A percentile compares a stretch with the other conserved stretches of the same genome.
phyloP scores from a whole-genome alignment of 2,113 vertebrate species.

The Melospiza melodia region DNA sequence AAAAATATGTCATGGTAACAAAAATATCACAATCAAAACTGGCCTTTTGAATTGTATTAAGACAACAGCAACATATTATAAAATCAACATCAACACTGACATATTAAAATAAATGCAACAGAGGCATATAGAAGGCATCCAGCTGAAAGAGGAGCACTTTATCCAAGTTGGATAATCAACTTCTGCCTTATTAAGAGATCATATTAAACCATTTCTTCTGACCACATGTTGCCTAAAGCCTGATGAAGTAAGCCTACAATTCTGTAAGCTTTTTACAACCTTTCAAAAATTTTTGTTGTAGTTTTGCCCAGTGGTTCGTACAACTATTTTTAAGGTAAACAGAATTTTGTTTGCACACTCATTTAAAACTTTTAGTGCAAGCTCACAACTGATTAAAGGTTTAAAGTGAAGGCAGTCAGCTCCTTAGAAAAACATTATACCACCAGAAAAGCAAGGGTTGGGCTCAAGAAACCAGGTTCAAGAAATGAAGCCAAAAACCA shows the following conservation, averaged over 20 bases:
- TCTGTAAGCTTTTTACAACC: fast-evolving
- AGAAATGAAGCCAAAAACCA: neutral
- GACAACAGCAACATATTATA: neutral
- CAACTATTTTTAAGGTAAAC: neutral
- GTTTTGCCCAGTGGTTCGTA: neutral
- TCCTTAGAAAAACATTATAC: neutral
- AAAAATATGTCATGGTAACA: neutral
- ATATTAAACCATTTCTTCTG: neutral
- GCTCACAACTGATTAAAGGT: neutral
- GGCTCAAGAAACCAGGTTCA: neutral
- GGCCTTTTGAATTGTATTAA: neutral
- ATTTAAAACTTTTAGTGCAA: neutral
- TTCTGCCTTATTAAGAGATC: neutral
- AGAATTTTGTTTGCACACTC: neutral
- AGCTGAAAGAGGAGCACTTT: neutral
- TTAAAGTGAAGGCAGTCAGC: neutral
- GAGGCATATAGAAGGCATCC: fast-evolving
- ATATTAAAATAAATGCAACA: neutral
- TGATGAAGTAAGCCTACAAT: neutral
- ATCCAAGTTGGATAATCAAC: neutral
- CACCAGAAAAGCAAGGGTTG: neutral
- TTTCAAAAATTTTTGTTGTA: neutral
- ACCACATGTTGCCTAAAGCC: neutral
- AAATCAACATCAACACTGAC: neutral
- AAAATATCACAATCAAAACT: neutral